Percentiles rank a stretch among this genome's conserved stretches.
These are phyloP conservation scores for Theropithecus gelada DNA, from an alignment of 2,113 vertebrate genomes.

Conservation along the genomic window DNA sequence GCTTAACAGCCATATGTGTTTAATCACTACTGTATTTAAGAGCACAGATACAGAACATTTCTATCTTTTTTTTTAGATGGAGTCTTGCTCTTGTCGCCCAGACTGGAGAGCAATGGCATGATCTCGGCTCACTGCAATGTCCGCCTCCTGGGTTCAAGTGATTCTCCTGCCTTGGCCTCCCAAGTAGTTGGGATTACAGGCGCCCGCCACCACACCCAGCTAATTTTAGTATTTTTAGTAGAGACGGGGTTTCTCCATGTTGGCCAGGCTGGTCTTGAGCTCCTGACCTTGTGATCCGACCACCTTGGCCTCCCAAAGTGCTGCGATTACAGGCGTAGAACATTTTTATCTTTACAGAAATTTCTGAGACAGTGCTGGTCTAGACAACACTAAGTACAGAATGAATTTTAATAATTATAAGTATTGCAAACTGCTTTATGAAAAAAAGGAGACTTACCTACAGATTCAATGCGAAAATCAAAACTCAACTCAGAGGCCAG, in stretches of 20 bases:
- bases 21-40: not conserved
- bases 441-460: conserved; percentile 88
- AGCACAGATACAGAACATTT: not conserved
- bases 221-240: too few relatives aligned
- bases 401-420: not conserved
- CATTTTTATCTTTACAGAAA: conserved; percentile 3
- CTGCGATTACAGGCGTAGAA: not conserved
- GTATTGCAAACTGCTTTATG: not conserved
- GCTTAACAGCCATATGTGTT: not conserved
- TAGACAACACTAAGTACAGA: not conserved
- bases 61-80: not conserved
- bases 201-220: too few relatives aligned
- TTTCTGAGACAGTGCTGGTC: not conserved
- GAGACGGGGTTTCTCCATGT: too few relatives aligned
- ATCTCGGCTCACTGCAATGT: too few relatives aligned
- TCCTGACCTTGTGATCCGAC: too few relatives aligned
- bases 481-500: conserved; percentile 98
- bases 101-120: too few relatives aligned
- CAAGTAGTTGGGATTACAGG: too few relatives aligned
- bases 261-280: too few relatives aligned
- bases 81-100: too few relatives aligned
- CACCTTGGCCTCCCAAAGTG: too few relatives aligned
- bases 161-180: too few relatives aligned
- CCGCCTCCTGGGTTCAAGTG: too few relatives aligned
- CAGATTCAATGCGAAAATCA: conserved; percentile 96